Evolutionary conservation across 2,797 vertebrate genomes (phyloP).

Genomic region (Spinibarbus caldwelli): DNA sequence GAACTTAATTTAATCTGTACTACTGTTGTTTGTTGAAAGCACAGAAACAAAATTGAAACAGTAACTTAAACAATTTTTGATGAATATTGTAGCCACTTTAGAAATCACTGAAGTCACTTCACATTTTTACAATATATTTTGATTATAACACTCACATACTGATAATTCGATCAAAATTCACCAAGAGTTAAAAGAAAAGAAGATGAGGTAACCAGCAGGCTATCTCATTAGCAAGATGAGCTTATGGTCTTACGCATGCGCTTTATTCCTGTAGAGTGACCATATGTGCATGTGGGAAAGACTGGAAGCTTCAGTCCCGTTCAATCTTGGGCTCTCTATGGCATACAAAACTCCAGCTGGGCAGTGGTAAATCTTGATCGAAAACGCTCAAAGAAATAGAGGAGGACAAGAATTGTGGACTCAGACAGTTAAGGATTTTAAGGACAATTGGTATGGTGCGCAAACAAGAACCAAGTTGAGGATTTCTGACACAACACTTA

Average conservation of each 20-base stretch:
- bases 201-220: slow-evolving; percentile 67
- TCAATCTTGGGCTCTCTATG: slow-evolving; percentile 53
- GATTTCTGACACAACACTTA: slow-evolving; percentile 3
- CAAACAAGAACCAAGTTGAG: slow-evolving; percentile 2
- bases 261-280: slow-evolving; percentile 68
- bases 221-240: slow-evolving; percentile 87
- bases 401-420: not conserved
- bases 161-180: not conserved
- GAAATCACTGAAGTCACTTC: not conserved
- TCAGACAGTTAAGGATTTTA: not conserved
- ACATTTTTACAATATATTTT: not conserved
- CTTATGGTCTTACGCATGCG: slow-evolving; percentile 83
- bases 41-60: not conserved
- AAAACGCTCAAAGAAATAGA: not conserved
- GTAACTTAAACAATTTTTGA: not conserved
- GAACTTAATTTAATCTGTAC: slow-evolving; percentile 2
- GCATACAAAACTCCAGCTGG: slow-evolving; percentile 18
- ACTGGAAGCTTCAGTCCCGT: slow-evolving; percentile 65
- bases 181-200: slow-evolving; percentile 55
- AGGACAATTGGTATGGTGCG: not conserved
- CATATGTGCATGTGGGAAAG: slow-evolving; percentile 82
- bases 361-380: not conserved
- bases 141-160: not conserved
- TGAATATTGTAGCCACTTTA: not conserved
- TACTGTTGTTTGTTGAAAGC: not conserved